These are phyloP conservation scores for Drosophila littoralis DNA, from an alignment of 1,140 invertebrate species.

Conservation along the genomic window DNA sequence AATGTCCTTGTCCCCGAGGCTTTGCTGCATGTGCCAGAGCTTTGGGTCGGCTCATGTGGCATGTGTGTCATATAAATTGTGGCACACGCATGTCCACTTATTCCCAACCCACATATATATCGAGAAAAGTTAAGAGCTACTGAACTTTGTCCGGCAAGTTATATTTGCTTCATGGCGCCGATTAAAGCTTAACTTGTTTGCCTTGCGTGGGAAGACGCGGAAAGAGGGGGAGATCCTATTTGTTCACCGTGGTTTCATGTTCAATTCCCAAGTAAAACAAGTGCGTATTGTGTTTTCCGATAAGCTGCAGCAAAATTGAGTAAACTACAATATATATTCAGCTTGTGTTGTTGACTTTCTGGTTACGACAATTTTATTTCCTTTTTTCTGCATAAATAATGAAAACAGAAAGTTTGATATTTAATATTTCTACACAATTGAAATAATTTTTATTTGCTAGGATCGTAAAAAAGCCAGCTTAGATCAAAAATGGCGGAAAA, in stretches of 20 bases:
- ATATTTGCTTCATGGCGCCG: constrained; percentile 27
- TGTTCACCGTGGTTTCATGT: background rate
- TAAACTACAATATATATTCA: background rate
- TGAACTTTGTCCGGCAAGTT: constrained; percentile 10
- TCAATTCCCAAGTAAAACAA: background rate
- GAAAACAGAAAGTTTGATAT: background rate
- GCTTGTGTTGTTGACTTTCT: too few species aligned
- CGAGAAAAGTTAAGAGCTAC: constrained; percentile 12
- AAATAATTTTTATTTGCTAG: too few species aligned
- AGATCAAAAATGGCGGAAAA: background rate
- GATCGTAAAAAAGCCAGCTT: background rate
- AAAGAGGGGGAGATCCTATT: background rate
- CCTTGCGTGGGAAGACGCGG: background rate
- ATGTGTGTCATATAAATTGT: constrained; percentile 28
- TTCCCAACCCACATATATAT: background rate
- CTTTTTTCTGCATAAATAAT: background rate
- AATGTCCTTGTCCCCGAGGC: constrained; percentile 49
- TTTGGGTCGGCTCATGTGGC: constrained; percentile 19
- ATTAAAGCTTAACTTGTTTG: constrained; percentile 35
- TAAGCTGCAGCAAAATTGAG: background rate
- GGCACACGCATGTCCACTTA: constrained; percentile 11
- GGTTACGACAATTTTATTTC: background rate
- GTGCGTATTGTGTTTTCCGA: background rate
- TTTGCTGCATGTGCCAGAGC: constrained; percentile 28
- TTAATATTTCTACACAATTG: too few species aligned